Percentiles rank a stretch among this genome's conserved stretches.
Conservation (phyloP, 2,797 vertebrate species). For the Tokudaia tokunoshimensis region DNA sequence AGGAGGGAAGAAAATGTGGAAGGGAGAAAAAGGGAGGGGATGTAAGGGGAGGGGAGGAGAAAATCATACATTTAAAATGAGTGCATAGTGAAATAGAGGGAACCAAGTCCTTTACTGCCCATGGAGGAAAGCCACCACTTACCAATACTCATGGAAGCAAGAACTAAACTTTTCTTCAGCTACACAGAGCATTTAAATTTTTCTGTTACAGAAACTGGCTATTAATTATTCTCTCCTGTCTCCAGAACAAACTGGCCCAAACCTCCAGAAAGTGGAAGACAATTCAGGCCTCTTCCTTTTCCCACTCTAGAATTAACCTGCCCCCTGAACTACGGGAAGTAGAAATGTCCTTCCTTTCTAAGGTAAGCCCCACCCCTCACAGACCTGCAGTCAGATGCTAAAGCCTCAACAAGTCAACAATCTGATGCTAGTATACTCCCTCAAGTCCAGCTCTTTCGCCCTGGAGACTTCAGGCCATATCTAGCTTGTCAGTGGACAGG, state of each 20-base stretch:
- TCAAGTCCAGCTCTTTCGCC: not conserved
- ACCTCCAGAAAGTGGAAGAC: not conserved
- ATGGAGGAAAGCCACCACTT: constrained; percentile 11
- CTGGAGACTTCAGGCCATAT: not conserved
- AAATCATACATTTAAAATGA: not conserved
- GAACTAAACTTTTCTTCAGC: constrained; percentile 24
- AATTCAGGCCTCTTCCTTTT: not conserved
- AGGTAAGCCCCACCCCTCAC: not conserved
- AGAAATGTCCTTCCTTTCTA: not conserved
- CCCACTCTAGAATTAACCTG: not conserved
- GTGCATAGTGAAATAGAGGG: not conserved
- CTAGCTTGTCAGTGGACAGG: not conserved
- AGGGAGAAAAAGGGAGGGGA: not conserved
- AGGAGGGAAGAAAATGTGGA: not conserved
- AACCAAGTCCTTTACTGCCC: not conserved
- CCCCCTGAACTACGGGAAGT: not conserved
- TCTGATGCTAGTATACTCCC: not conserved
- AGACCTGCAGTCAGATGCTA: not conserved
- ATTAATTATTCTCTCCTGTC: not conserved
- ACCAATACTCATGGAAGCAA: not conserved
- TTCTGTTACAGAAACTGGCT: not conserved
- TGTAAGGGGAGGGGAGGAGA: not conserved
- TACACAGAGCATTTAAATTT: not conserved
- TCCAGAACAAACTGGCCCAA: not conserved
- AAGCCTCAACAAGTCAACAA: not conserved